A percentile compares a stretch with the other conserved stretches of the same genome.
Conservation (phyloP, 1,140 invertebrate genomes). For the Limonius californicus region DNA sequence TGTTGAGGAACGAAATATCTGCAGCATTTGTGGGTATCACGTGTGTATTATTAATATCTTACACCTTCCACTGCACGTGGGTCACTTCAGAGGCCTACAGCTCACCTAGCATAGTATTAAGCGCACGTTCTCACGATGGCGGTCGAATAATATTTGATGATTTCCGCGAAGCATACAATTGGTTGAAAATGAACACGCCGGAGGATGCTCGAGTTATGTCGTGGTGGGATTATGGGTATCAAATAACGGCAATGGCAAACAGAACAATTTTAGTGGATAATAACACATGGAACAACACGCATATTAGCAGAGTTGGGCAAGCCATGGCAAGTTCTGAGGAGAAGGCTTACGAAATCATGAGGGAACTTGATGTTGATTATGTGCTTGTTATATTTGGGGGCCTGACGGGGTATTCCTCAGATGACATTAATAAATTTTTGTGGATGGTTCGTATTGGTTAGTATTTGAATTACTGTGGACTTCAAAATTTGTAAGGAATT, state of each 20-base stretch:
- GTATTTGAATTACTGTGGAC: background rate
- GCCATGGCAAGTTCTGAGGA: slow-evolving; percentile 97
- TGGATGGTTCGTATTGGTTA: slow-evolving; percentile 96
- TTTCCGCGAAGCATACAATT: slow-evolving; percentile 96
- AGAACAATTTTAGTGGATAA: slow-evolving; percentile 98
- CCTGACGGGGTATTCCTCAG: slow-evolving; percentile 96
- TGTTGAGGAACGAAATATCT: slow-evolving; percentile 87
- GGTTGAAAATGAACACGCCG: slow-evolving; percentile 96
- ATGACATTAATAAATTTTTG: slow-evolving; percentile 98
- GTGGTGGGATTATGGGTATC: slow-evolving; percentile 99
- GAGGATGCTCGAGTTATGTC: slow-evolving; percentile 96
- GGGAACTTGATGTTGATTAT: slow-evolving; percentile 95
- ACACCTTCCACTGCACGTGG: slow-evolving; percentile 98
- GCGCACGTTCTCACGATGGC: slow-evolving; percentile 90
- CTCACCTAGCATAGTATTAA: slow-evolving; percentile 94
- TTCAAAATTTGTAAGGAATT: background rate
- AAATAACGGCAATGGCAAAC: slow-evolving; percentile 99
- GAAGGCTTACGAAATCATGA: slow-evolving; percentile 96
- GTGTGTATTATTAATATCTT: slow-evolving; percentile 81
- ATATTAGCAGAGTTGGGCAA: slow-evolving; percentile 90
- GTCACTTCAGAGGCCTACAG: slow-evolving; percentile 98
- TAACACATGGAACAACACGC: slow-evolving; percentile 99
- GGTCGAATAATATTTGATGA: slow-evolving; percentile 90
- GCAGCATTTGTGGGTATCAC: slow-evolving; percentile 81
- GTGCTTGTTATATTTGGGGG: slow-evolving; percentile 98